Percentiles rank a stretch among this genome's conserved stretches.
Conservation (phyloP, 2,113 vertebrate species). For the Hirundichthys speculiger region DNA sequence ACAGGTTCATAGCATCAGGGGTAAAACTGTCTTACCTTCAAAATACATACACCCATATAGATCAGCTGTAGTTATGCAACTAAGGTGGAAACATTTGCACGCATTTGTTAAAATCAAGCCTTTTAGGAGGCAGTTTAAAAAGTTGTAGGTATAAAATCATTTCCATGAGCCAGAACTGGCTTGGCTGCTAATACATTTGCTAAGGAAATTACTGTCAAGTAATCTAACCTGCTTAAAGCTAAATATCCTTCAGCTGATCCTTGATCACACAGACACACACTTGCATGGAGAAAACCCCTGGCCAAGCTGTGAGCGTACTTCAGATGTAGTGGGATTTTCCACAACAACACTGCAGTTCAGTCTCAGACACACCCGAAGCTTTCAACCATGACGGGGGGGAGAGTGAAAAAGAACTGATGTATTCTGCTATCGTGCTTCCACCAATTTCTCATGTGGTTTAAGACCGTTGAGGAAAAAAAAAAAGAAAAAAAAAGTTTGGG, state of each 20-base stretch:
- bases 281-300: conserved; percentile 20
- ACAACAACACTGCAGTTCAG: conserved; percentile 52
- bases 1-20: background rate
- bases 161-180: conserved; percentile 37
- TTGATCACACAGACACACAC: conserved; percentile 15
- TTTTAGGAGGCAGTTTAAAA: conserved; percentile 14
- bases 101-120: background rate
- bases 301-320: conserved; percentile 39
- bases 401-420: conserved; percentile 38
- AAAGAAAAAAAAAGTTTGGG: too few relatives aligned
- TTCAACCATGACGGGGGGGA: conserved; percentile 46
- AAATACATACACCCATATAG: background rate
- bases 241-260: conserved; percentile 25
- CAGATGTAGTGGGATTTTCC: conserved; percentile 57
- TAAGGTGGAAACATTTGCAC: conserved; percentile 7
- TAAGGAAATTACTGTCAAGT: conserved; percentile 49
- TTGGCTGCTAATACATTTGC: conserved; percentile 26
- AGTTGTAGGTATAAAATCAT: conserved; percentile 29
- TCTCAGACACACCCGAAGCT: conserved; percentile 51
- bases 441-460: conserved; percentile 17
- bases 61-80: conserved; percentile 3
- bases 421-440: conserved; percentile 29
- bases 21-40: background rate
- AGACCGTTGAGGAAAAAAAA: too few relatives aligned
- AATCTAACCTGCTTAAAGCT: conserved; percentile 38